Evolutionary conservation across 2,888 invertebrate genomes (phyloP).

Genomic region (Trissoscelio sp.): DNA sequence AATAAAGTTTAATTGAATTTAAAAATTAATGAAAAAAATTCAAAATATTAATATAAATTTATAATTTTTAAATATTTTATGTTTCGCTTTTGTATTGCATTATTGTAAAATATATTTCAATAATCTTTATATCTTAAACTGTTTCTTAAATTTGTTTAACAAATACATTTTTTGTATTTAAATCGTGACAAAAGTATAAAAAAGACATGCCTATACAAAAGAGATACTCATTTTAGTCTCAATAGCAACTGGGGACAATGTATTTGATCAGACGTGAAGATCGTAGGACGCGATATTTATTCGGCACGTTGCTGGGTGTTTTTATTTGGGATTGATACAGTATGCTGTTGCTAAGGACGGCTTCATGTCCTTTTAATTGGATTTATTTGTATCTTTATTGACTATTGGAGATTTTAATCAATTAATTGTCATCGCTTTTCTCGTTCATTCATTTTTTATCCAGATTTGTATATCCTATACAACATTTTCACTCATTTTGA

Average conservation of each 20-base stretch:
- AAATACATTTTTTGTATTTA: no score
- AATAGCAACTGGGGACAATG: constrained; percentile 8
- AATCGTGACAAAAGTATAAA: no score
- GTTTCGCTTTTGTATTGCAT: no score
- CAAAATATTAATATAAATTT: no score
- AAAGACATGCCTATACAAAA: neutral
- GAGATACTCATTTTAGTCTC: constrained; percentile 6
- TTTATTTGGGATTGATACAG: constrained; percentile 44
- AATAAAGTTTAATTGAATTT: no score
- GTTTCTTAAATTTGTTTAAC: no score
- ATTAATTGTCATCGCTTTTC: no score
- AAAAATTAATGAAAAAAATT: no score
- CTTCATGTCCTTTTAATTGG: constrained; percentile 28
- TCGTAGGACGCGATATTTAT: constrained; percentile 23
- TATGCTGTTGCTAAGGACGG: constrained; percentile 55
- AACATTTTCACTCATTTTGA: neutral
- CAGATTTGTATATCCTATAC: neutral
- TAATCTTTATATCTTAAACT: no score
- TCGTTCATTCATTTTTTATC: neutral
- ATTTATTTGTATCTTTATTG: constrained; percentile 18
- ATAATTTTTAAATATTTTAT: no score
- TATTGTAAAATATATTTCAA: no score
- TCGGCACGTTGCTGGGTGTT: constrained; percentile 39
- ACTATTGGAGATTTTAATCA: neutral
- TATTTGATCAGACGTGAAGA: constrained; percentile 40